Conservation (phyloP, 2,797 vertebrate genomes). For the Chlorospingus flavigularis region DNA sequence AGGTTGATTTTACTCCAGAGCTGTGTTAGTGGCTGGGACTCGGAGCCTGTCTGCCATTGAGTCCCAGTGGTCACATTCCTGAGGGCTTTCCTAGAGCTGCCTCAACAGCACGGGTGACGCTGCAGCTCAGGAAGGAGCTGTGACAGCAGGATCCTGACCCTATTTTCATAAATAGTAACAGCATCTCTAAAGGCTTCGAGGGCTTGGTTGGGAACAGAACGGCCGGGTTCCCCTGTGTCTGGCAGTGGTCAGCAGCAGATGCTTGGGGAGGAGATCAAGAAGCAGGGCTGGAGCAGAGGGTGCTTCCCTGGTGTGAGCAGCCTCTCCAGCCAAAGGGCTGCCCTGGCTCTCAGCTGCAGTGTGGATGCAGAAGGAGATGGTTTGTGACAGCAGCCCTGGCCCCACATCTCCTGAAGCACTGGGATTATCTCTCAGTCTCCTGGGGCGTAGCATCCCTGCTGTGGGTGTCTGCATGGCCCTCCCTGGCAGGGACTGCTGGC, state of each 20-base stretch:
- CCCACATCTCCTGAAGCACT: neutral
- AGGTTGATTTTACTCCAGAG: neutral
- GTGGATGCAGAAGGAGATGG: neutral
- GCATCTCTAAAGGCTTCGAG: neutral
- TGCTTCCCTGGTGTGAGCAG: neutral
- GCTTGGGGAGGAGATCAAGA: neutral
- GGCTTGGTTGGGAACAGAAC: neutral
- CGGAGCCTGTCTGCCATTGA: rapidly evolving
- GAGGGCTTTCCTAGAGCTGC: neutral
- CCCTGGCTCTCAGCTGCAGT: rapidly evolving
- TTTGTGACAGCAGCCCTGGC: neutral
- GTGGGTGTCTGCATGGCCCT: rapidly evolving
- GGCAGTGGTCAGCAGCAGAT: conserved; percentile 8
- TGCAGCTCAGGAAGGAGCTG: conserved; percentile 15
- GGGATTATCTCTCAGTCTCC: neutral
- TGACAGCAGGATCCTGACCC: conserved; percentile 12
- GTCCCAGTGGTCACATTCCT: neutral
- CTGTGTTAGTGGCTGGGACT: neutral
- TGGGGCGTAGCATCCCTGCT: rapidly evolving
- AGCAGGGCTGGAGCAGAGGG: neutral
- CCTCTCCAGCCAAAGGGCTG: neutral
- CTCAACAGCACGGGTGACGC: neutral
- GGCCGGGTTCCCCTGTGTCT: neutral
- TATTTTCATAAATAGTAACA: conserved; percentile 22
- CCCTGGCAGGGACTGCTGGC: neutral